These are phyloP conservation scores for Cossypha caffra DNA, from an alignment of 2,797 vertebrate species.

Conservation along the genomic window DNA sequence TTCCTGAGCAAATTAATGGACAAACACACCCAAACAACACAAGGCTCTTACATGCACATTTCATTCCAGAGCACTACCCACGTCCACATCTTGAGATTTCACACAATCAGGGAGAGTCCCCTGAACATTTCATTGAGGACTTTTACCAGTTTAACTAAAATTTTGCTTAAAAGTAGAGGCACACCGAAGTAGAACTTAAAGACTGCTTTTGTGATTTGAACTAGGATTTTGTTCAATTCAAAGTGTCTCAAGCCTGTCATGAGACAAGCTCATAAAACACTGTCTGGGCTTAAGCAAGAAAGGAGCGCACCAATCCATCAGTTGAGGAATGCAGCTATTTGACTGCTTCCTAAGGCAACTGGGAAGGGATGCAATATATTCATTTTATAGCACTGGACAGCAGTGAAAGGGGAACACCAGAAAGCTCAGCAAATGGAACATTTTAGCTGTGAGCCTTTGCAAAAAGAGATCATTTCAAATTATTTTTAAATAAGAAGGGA, in stretches of 20 bases:
- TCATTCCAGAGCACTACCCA: not conserved
- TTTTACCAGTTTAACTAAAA: not conserved
- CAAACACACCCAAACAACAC: conserved; percentile 41
- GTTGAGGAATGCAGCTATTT: conserved; percentile 75
- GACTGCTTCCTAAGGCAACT: conserved; percentile 78
- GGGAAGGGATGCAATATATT: conserved; percentile 76
- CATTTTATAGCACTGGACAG: conserved; percentile 70
- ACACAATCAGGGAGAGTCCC: not conserved
- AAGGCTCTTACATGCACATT: not conserved
- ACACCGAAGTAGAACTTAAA: conserved; percentile 29
- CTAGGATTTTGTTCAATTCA: conserved; percentile 72
- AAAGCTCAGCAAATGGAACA: conserved; percentile 68
- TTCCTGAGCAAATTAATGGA: conserved; percentile 66
- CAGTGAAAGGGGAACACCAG: conserved; percentile 36
- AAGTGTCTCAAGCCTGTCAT: conserved; percentile 73
- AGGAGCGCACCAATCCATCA: conserved; percentile 76
- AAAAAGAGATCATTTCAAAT: conserved; percentile 26
- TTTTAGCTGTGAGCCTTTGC: conserved; percentile 49
- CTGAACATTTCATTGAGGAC: not conserved
- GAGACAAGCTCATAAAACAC: conserved; percentile 75
- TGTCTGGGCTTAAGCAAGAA: conserved; percentile 67
- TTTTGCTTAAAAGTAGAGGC: conserved; percentile 32
- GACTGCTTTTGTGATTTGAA: conserved; percentile 48
- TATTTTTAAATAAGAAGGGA: conserved; percentile 45
- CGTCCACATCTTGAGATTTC: not conserved